Evolutionary conservation across 2,888 invertebrate genomes (phyloP).

Genomic region (Epirrhoe alternata): DNA sequence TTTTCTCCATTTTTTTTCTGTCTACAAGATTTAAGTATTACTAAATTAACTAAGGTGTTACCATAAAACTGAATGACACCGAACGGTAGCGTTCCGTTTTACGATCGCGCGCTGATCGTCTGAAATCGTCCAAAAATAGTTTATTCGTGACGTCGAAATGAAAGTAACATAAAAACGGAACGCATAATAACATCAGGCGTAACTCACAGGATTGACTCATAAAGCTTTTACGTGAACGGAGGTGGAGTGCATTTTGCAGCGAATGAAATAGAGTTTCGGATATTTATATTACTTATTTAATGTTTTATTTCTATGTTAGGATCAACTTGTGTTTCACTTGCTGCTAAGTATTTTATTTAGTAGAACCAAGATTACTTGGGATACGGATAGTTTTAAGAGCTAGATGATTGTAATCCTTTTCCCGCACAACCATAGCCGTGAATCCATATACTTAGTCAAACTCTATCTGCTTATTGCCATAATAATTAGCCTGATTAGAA

Average conservation of each 20-base stretch:
- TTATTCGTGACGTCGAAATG: constrained; percentile 73
- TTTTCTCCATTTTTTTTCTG: not conserved
- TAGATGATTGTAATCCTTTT: no score
- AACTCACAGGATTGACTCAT: constrained; percentile 76
- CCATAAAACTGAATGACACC: constrained; percentile 76
- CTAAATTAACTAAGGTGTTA: constrained; percentile 39
- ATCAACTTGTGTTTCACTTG: no score
- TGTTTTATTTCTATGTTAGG: no score
- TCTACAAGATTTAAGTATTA: not conserved
- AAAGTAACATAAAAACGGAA: constrained; percentile 74
- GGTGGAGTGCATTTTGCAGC: constrained; percentile 48
- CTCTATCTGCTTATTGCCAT: no score
- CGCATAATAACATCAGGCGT: constrained; percentile 74
- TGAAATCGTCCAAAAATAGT: constrained; percentile 64
- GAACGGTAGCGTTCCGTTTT: constrained; percentile 69
- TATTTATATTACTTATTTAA: no score
- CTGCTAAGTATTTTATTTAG: no score
- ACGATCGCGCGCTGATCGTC: constrained; percentile 52
- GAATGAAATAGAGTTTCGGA: constrained; percentile 27
- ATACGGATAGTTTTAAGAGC: no score
- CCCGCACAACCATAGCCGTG: no score
- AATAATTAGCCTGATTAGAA: no score
- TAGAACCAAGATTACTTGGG: no score
- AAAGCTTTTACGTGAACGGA: constrained; percentile 71
- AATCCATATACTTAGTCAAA: no score